These are phyloP conservation scores for Hirtodrosophila duncani DNA, from an alignment of 2,888 invertebrate species.

Conservation along the genomic window DNA sequence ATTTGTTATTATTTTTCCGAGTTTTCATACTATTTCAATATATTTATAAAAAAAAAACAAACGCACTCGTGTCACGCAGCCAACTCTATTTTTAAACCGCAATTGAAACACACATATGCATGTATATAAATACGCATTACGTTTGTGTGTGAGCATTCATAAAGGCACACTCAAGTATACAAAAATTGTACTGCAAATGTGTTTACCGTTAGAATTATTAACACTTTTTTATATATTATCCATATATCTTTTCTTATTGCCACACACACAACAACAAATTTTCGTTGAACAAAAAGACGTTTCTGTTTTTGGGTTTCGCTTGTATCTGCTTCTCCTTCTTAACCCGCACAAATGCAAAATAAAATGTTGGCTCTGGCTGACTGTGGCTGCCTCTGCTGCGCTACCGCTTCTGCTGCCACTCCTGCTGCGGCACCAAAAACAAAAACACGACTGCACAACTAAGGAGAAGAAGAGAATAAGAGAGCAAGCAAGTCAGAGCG, in stretches of 20 bases:
- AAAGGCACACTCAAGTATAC: too few species aligned
- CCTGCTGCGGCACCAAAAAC: conserved; percentile 23
- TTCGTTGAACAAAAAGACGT: conserved; percentile 13
- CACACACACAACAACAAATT: too few species aligned
- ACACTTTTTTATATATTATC: conserved; percentile 16
- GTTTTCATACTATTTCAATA: too few species aligned
- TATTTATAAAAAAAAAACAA: too few species aligned
- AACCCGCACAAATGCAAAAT: conserved; percentile 68
- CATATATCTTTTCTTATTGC: not conserved
- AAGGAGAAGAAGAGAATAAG: conserved; percentile 42
- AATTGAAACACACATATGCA: too few species aligned
- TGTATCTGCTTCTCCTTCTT: conserved; percentile 8
- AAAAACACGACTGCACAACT: conserved; percentile 22
- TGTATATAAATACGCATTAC: too few species aligned
- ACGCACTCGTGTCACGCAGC: too few species aligned
- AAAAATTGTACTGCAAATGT: conserved; percentile 5
- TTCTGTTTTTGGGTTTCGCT: conserved; percentile 10
- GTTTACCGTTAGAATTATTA: conserved; percentile 30
- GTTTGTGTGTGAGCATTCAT: too few species aligned
- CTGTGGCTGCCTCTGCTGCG: conserved; percentile 31
- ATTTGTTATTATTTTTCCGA: too few species aligned
- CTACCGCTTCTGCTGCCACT: conserved; percentile 32
- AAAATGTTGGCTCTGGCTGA: conserved; percentile 50
- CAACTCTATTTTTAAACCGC: too few species aligned
- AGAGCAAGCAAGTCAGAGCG: too few species aligned